Base-by-base conservation (phyloP, 2,888 invertebrate genomes). In the Craniophora ligustri region DNA sequence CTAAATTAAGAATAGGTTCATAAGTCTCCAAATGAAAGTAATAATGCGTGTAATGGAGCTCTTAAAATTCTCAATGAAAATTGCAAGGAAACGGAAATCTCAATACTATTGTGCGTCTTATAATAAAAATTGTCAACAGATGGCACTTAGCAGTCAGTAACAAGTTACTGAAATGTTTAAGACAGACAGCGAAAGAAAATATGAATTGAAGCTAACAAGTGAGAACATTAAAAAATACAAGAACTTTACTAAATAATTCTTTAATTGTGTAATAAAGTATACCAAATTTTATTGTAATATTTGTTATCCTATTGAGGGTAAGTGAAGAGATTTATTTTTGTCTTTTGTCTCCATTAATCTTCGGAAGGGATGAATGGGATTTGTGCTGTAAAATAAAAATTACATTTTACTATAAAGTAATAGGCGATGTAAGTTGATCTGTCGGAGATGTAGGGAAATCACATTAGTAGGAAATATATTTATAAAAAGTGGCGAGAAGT, bases 291-390 rank as follows among this genome's bases (percentile, higher is more conserved):
- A n/a, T 26, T 3, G 2, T 0, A n/a, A 26, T n/a, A 2, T 2
- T n/a, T 2, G 28, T 42, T 63, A 74, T 46, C 46, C 30, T 53
- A 81, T 81, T 19, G 72, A 62, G n/a, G 87, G 87, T 14, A 87
- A 47, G 44, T 82, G 81, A 23, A 78, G 66, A 19, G 59, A 30
- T 35, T 64, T 67, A 6, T 70, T 74, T 6, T 60, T 48, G 53
- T 72, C 70, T 70, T 82, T 72, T 21, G 67, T 61, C 19, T 84
- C 79, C 51, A 89, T 73, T 11, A 80, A 34, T 73, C 83, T 87
- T 78, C 72, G 80, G 40, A 92, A 92, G 0, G 92, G 92, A 67
- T 92, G 92, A 44, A 91, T 81, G 0, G 91, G 91, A 69, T 91
- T 91, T 15, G 87, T 87, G 61, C 91, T 91, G 83, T 7, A 84